A percentile compares a stretch with the other conserved stretches of the same genome.
Evolutionary conservation across 2,113 vertebrate species (phyloP).

Genomic region (Charina bottae): DNA sequence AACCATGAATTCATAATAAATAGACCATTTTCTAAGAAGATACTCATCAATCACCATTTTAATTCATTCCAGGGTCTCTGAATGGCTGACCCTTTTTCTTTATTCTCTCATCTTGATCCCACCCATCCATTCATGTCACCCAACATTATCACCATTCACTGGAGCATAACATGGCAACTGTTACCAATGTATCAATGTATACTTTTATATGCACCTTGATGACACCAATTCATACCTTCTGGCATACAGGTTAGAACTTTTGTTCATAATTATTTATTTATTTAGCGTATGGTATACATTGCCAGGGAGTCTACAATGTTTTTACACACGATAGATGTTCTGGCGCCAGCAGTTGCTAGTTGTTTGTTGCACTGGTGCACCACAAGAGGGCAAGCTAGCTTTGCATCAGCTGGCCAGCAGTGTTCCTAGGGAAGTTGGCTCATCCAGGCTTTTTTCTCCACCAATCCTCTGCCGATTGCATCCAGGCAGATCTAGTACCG

Average conservation of each 20-base stretch:
- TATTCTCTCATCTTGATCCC: neutral
- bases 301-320: too few relatives aligned
- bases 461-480: too few relatives aligned
- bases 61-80: neutral
- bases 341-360: too few relatives aligned
- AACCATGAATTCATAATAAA: neutral
- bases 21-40: neutral
- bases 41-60: neutral
- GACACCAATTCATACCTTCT: neutral
- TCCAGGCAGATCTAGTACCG: too few relatives aligned
- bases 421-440: too few relatives aligned
- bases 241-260: neutral
- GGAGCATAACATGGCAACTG: neutral
- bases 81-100: neutral
- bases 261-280: neutral
- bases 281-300: too few relatives aligned
- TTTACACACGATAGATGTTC: too few relatives aligned
- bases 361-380: too few relatives aligned
- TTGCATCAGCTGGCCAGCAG: too few relatives aligned
- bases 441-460: too few relatives aligned
- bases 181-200: neutral
- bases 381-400: too few relatives aligned
- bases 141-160: neutral
- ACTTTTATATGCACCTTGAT: neutral
- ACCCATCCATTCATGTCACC: neutral